Conservation (phyloP, 1,140 invertebrate genomes). For the Heliconius hermathena region DNA sequence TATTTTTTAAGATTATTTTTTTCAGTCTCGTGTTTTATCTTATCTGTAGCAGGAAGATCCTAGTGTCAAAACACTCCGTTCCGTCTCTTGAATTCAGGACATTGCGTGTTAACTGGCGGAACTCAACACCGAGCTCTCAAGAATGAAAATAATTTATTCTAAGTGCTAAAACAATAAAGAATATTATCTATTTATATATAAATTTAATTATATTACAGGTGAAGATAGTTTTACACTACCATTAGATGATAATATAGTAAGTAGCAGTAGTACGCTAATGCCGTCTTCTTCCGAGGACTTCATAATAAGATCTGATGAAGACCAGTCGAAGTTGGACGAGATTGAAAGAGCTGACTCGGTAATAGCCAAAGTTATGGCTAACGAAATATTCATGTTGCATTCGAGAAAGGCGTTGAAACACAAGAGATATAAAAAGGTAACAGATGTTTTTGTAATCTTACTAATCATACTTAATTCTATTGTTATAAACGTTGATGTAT, state of each 20-base stretch:
- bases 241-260: constrained; percentile 28
- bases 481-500: too few relatives aligned
- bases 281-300: constrained; percentile 14
- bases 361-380: constrained; percentile 64
- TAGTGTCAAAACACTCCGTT: too few relatives aligned
- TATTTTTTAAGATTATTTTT: not conserved
- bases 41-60: too few relatives aligned
- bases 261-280: constrained; percentile 17
- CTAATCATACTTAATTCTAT: too few relatives aligned
- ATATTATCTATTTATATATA: not conserved
- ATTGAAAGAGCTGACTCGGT: constrained; percentile 55
- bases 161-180: too few relatives aligned
- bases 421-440: constrained; percentile 62
- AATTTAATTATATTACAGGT: not conserved
- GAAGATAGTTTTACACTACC: constrained; percentile 22
- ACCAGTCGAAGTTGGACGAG: constrained; percentile 28
- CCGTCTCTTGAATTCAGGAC: too few relatives aligned
- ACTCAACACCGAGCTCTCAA: too few relatives aligned
- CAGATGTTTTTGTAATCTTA: constrained; percentile 12
- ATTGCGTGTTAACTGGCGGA: too few relatives aligned
- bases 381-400: constrained; percentile 57
- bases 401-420: constrained; percentile 48
- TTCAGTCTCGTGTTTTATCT: too few relatives aligned
- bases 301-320: constrained; percentile 33
- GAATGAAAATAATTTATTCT: too few relatives aligned